Evolutionary conservation across 2,888 invertebrate species (phyloP), one percentile per base, ranked within the genome.

Genomic region (Himalopsyche tibetana): DNA sequence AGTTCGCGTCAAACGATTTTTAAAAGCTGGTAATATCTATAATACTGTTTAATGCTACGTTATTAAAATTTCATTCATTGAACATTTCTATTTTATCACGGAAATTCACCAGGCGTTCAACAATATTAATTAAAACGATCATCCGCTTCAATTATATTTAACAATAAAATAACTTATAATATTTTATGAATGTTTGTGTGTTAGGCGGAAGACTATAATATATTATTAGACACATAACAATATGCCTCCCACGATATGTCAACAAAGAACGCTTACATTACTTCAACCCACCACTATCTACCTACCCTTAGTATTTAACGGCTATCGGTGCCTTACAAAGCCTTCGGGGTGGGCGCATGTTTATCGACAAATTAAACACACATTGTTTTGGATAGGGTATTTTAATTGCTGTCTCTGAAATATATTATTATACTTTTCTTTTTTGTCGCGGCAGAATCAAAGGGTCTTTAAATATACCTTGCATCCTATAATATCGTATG

Each of bases 281-380:
- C 63, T 63, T 28, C 63, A 28, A 63, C 63, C 63, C 63, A 63
- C 19, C 63, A 63, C 63, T 63, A 63, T 28, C 63, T 51, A 51
- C 63, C 63, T 63, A n/a, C 63, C 63, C n/a, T 63, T 63, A n/a
- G 63, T 63, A 51, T 51, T 51, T 51, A 51, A 51, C 63, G 63
- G 63, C 63, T 63, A 63, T 63, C 63, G 63, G 63, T 19, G 63
- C 63, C 63, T 63, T 28, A 63, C 63, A 63, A 63, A 63, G 63
- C 63, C 63, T 63, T n/a, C 28, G 19, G 63, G 63, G 63, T 63
- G 63, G 63, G 63, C 63, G 63, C 63, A 63, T 63, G 63, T 63
- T 63, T 63, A 63, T 63, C 63, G 63, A 63, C 63, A 63, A 63
- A 63, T 63, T 63, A 63, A 63, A 63, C 63, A 63, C 63, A 63